Evolutionary conservation across 2,113 vertebrate species (phyloP), one percentile per base, ranked within the genome.

Genomic region (Microcebus tavaratra): DNA sequence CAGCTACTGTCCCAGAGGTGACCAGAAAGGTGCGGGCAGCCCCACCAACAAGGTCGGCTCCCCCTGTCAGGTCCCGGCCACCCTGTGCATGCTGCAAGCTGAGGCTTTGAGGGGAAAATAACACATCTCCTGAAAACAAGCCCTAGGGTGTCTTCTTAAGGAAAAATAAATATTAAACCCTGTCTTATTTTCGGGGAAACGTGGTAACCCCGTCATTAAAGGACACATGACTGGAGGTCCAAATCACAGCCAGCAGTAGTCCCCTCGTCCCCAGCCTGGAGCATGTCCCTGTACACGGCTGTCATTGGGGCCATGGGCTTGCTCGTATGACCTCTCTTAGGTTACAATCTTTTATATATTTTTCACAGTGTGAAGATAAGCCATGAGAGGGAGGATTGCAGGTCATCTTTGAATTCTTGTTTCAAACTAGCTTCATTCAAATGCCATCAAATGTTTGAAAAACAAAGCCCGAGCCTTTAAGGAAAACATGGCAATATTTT

Each of bases 231-330:
- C 73, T 31, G 7, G 23, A 8, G 3, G 2, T 5, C 17, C 34
- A 39, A 25, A 21, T 4, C 75, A 20, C 5, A 12, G 8, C 27
- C 36, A 10, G 80, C 31, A 15, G 3, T 0, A 8, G 9, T 39
- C 6, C 13, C 17, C 15, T 14, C 5, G 8, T 15, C 3, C 31
- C 34, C 36, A 27, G 59, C 25, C 67, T 1, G 0, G 8, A 9
- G 21, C 27, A 14, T 6, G 29, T 10, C 39, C 59, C 42, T 42
- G 4, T 10, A 8, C 21, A 9, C 17, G 20, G 50, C 6, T 5
- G 36, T 23, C 15, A 1, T 5, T 7, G 2, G 61, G 57, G 68
- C n/a, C n/a, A 2, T 8, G 0, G 2, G 8, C 70, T 61, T 8
- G n/a, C 39, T 6, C 42, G 23, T 36, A 36, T 1, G 5, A 1